Percentiles rank a stretch among this genome's conserved stretches.
phyloP scores from a whole-genome alignment of 2,888 invertebrate genomes.

The Stegophylla sp. region DNA sequence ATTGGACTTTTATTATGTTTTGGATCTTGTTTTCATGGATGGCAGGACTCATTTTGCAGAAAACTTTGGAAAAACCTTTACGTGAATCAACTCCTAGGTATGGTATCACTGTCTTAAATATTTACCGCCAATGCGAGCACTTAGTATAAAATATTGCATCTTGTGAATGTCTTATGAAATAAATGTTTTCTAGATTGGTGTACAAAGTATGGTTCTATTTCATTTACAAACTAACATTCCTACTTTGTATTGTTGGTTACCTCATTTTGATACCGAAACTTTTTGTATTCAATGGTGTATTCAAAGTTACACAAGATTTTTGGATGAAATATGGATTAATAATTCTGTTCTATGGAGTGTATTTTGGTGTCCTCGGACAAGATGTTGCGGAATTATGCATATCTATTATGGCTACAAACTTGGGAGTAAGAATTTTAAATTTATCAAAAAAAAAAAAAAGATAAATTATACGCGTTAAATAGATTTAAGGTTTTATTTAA shows the following conservation, averaged over 20 bases:
- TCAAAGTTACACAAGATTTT: slow-evolving; percentile 78
- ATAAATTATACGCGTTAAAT: not conserved
- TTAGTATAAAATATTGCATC: slow-evolving; percentile 48
- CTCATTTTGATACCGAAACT: slow-evolving; percentile 88
- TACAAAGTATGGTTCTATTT: slow-evolving; percentile 99
- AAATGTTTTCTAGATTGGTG: slow-evolving; percentile 78
- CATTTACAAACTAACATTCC: slow-evolving; percentile 90
- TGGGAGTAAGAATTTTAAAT: slow-evolving; percentile 77
- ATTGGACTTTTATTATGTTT: slow-evolving; percentile 89
- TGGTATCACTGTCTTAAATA: slow-evolving; percentile 51
- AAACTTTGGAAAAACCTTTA: slow-evolving; percentile 86
- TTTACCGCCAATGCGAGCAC: slow-evolving; percentile 32
- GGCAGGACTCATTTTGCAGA: slow-evolving; percentile 83
- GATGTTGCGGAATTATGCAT: slow-evolving; percentile 98
- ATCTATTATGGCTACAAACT: slow-evolving; percentile 96
- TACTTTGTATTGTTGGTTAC: slow-evolving; percentile 88
- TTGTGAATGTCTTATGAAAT: slow-evolving; percentile 54
- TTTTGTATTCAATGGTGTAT: slow-evolving; percentile 84
- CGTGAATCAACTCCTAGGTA: slow-evolving; percentile 93
- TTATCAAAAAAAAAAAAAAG: not conserved
- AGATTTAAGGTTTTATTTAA: too few species aligned
- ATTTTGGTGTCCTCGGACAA: slow-evolving; percentile 94
- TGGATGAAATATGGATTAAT: slow-evolving; percentile 93
- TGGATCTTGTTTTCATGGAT: slow-evolving; percentile 90
- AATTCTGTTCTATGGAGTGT: slow-evolving; percentile 94